Evolutionary conservation across 1,140 invertebrate species (phyloP).

Genomic region (Drosophila nigrodunni): DNA sequence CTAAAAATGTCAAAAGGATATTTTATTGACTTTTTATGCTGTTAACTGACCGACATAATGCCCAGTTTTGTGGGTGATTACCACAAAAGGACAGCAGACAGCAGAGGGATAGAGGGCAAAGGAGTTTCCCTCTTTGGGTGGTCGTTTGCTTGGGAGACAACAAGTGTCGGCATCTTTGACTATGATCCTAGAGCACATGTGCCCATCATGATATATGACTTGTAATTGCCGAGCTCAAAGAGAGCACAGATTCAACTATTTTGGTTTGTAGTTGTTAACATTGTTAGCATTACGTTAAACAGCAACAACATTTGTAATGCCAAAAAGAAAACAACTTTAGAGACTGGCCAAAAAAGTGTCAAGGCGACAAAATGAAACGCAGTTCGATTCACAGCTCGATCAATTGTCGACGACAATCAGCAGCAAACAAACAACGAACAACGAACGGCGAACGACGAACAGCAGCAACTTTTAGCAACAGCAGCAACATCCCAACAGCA

Average conservation of each 20-base stretch:
- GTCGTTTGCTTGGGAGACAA: slow-evolving; percentile 28
- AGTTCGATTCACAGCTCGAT: slow-evolving; percentile 39
- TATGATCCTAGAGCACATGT: slow-evolving; percentile 67
- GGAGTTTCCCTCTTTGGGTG: slow-evolving; percentile 36
- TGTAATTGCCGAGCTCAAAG: slow-evolving; percentile 62
- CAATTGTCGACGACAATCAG: slow-evolving; percentile 72
- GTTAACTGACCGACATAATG: slow-evolving; percentile 84
- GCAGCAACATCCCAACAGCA: slow-evolving; percentile 42
- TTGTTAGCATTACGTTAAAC: slow-evolving; percentile 1
- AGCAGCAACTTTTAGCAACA: slow-evolving; percentile 36
- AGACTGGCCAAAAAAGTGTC: slow-evolving; percentile 56
- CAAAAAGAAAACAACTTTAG: background rate
- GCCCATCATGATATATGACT: slow-evolving; percentile 71
- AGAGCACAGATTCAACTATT: slow-evolving; percentile 24
- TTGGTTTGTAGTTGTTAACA: slow-evolving; percentile 46
- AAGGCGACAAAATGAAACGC: slow-evolving; percentile 54
- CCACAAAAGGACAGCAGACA: slow-evolving; percentile 28
- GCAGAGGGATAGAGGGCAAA: background rate
- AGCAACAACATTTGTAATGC: background rate
- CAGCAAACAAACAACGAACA: slow-evolving; percentile 65
- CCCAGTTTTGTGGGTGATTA: slow-evolving; percentile 84
- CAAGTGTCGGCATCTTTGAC: slow-evolving; percentile 56
- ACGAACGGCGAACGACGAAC: slow-evolving; percentile 29
- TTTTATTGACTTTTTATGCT: slow-evolving; percentile 83
- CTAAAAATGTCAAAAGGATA: slow-evolving; percentile 75